Conservation (phyloP, 2,888 invertebrate genomes). For the Cremastobaeus sp. region DNA sequence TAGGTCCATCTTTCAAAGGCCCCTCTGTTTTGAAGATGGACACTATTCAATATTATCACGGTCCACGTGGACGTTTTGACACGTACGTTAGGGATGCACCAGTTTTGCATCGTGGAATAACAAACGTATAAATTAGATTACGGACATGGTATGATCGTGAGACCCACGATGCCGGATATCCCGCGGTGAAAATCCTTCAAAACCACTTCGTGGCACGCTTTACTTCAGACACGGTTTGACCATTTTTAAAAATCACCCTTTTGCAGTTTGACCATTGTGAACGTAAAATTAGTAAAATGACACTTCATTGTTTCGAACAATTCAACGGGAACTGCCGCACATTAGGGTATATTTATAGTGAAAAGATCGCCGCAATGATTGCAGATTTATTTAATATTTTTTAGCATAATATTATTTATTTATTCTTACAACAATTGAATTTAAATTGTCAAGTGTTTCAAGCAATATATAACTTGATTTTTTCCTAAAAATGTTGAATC, state of each 20-base stretch:
- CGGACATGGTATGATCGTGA: slow-evolving; percentile 38
- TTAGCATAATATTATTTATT: too few species aligned
- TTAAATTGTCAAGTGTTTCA: too few species aligned
- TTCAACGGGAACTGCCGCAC: too few species aligned
- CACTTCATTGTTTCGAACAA: too few species aligned
- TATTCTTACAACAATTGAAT: too few species aligned
- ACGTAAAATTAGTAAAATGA: too few species aligned
- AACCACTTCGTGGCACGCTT: slow-evolving; percentile 68
- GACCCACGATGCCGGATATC: slow-evolving; percentile 62
- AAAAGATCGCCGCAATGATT: too few species aligned
- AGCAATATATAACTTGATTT: too few species aligned
- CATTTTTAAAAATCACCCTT: slow-evolving; percentile 70
- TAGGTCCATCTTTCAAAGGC: slow-evolving; percentile 31
- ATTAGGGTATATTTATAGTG: too few species aligned
- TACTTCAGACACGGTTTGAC: slow-evolving; percentile 69
- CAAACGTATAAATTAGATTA: slow-evolving; percentile 56
- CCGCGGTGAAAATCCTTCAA: slow-evolving; percentile 71
- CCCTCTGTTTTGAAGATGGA: slow-evolving; percentile 52
- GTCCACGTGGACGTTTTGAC: slow-evolving; percentile 57
- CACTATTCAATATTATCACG: slow-evolving; percentile 51
- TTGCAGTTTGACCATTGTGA: slow-evolving; percentile 2
- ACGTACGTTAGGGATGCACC: slow-evolving; percentile 55
- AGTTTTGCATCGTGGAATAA: slow-evolving; percentile 53
- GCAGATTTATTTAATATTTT: too few species aligned
- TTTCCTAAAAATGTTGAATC: too few species aligned